phyloP scores from a whole-genome alignment of 2,113 vertebrate species.

The Caranx ignobilis region DNA sequence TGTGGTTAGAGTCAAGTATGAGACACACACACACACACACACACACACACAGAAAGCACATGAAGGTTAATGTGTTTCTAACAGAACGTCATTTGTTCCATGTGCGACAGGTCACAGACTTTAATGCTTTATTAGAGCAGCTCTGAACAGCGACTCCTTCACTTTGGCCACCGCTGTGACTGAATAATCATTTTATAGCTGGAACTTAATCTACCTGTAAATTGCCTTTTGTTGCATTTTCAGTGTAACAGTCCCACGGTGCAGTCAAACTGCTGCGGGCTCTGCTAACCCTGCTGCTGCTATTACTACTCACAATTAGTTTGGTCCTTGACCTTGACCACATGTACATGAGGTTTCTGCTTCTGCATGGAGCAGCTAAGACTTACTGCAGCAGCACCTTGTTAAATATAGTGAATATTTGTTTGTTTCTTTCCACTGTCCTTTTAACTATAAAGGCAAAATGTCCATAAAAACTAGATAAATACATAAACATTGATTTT shows the following conservation, averaged over 20 bases:
- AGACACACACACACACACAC: not conserved
- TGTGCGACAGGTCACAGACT: slow-evolving; percentile 66
- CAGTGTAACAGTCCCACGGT: slow-evolving; percentile 34
- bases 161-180: slow-evolving; percentile 62
- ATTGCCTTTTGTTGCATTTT: slow-evolving; percentile 69
- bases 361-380: too few relatives aligned
- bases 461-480: too few relatives aligned
- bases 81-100: slow-evolving; percentile 68
- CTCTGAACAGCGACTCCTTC: slow-evolving; percentile 63
- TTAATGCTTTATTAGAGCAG: slow-evolving; percentile 75
- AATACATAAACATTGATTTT: too few relatives aligned
- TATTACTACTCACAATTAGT: slow-evolving; percentile 7
- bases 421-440: too few relatives aligned
- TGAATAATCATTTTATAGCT: slow-evolving; percentile 72
- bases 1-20: slow-evolving; percentile 10
- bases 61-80: slow-evolving; percentile 74
- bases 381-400: too few relatives aligned
- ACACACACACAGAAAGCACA: slow-evolving; percentile 27
- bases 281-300: not conserved
- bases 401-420: too few relatives aligned
- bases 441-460: too few relatives aligned
- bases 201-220: slow-evolving; percentile 79
- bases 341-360: too few relatives aligned
- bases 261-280: not conserved
- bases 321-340: not conserved